These are phyloP conservation scores for Pachyrhynchus sulphureomaculatus DNA, from an alignment of 1,140 invertebrate species.

Conservation along the genomic window DNA sequence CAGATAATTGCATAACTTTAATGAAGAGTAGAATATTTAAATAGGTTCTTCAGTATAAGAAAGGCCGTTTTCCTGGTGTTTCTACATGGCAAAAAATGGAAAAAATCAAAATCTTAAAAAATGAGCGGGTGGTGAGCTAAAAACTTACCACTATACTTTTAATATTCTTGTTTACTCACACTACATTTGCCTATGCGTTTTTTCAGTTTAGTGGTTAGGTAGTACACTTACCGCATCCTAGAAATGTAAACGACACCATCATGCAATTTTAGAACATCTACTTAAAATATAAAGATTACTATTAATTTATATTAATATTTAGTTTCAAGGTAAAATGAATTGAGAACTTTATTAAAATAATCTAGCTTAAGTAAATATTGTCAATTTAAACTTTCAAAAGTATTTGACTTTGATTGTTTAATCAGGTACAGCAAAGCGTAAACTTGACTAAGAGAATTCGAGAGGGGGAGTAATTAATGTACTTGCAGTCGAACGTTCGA, in stretches of 20 bases:
- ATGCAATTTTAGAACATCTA: constrained; percentile 40
- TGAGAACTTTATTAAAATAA: no score
- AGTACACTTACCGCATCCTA: constrained; percentile 56
- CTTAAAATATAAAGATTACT: constrained; percentile 4
- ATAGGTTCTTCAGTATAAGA: no score
- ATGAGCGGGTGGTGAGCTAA: constrained; percentile 18
- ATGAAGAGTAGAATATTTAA: no score
- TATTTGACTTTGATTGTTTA: no score
- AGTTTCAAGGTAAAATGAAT: not conserved
- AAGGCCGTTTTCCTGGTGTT: no score
- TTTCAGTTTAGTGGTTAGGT: constrained; percentile 39
- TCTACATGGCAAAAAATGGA: constrained; percentile 1
- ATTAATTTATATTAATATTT: not conserved
- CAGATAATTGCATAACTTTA: no score
- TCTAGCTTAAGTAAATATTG: no score
- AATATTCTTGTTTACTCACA: constrained; percentile 28
- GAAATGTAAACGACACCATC: constrained; percentile 49
- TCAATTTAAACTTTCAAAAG: no score
- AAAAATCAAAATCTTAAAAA: constrained; percentile 4
- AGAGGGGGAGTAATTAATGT: no score
- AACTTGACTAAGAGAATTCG: no score
- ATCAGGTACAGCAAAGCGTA: no score
- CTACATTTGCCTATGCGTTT: constrained; percentile 19
- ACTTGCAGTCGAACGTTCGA: no score
- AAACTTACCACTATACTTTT: constrained; percentile 36